Percentiles rank a stretch among this genome's conserved stretches.
Conservation (phyloP, 2,797 vertebrate genomes). For the Pelobates cultripes region DNA sequence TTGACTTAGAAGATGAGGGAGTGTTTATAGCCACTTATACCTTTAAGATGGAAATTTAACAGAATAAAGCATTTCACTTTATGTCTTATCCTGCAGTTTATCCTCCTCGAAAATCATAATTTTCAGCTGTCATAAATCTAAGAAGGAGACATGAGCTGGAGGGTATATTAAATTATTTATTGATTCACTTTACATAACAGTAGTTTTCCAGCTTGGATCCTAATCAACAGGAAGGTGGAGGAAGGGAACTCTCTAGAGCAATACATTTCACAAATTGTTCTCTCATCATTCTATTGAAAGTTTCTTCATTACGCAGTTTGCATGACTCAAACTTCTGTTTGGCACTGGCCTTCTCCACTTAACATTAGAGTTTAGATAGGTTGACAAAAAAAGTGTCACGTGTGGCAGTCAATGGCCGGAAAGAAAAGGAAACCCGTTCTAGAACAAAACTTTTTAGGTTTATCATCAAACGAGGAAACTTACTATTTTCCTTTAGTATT, state of each 20-base stretch:
- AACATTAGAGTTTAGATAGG: neutral
- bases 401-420: neutral
- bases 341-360: constrained; percentile 13
- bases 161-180: constrained; percentile 55
- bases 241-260: constrained; percentile 44
- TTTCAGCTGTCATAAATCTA: constrained; percentile 47
- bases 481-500: too few species aligned
- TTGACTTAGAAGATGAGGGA: neutral
- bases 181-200: constrained; percentile 51
- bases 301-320: constrained; percentile 31
- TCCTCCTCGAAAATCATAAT: constrained; percentile 34
- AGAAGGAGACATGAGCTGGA: constrained; percentile 43
- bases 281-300: constrained; percentile 34
- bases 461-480: too few species aligned
- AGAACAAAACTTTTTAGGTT: too few species aligned
- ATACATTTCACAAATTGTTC: constrained; percentile 48
- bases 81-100: constrained; percentile 40
- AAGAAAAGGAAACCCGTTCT: neutral
- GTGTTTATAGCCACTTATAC: constrained; percentile 14
- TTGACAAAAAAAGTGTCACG: neutral
- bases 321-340: constrained; percentile 36
- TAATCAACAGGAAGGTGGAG: constrained; percentile 54
- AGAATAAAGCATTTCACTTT: constrained; percentile 18
- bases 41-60: constrained; percentile 5
- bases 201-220: constrained; percentile 41